A percentile compares a stretch with the other conserved stretches of the same genome.
These are phyloP conservation scores for human (Homo sapiens) DNA, from an alignment of 2,113 vertebrate genomes.

Conservation along the genomic window DNA sequence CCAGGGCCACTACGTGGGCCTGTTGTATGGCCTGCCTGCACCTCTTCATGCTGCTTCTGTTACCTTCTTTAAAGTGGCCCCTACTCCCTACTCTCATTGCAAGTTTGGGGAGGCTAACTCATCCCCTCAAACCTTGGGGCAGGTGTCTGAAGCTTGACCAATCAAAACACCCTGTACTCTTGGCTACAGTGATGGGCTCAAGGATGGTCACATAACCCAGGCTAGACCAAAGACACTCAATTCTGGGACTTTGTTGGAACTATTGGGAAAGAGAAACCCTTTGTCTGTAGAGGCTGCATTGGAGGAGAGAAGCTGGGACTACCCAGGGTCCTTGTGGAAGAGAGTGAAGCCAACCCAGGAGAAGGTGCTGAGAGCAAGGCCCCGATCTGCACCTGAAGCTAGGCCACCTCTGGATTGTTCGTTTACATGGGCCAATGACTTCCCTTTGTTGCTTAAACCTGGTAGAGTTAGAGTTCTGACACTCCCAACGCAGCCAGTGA, in stretches of 20 bases:
- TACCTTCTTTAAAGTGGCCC: neutral
- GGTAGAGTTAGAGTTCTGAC: neutral
- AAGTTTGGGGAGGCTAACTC: neutral
- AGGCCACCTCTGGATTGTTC: neutral
- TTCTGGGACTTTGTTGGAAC: neutral
- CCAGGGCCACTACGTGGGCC: neutral
- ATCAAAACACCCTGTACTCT: neutral
- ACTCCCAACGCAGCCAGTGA: fast-evolving
- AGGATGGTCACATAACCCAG: neutral
- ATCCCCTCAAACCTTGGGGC: neutral
- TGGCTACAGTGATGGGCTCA: neutral
- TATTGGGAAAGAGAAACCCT: neutral
- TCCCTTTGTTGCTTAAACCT: too few relatives aligned
- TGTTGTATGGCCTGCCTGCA: neutral
- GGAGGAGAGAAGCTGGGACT: neutral
- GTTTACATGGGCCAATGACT: neutral
- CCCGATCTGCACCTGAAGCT: neutral
- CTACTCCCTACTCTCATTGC: neutral
- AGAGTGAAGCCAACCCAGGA: neutral
- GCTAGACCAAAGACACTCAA: neutral
- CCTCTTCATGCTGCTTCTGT: neutral
- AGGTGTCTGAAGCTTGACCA: neutral
- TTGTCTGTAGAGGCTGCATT: neutral
- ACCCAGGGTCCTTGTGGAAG: too few relatives aligned
- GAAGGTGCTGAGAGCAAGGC: neutral